Conservation (phyloP, 2,797 vertebrate species). For the Oophaga sylvatica region DNA sequence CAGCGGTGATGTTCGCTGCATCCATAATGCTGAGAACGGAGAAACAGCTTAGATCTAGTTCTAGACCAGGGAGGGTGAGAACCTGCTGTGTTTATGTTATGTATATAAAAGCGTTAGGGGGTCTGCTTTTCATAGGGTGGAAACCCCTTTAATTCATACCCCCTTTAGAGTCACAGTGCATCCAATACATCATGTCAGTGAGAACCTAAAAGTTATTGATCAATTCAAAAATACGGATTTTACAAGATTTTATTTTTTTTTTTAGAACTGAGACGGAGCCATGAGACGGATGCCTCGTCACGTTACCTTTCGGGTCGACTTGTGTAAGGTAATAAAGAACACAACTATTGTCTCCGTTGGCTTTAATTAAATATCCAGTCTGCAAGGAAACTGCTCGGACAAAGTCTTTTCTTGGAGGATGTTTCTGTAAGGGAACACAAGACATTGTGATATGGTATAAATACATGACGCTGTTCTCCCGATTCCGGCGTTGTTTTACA, state of each 20-base stretch:
- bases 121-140: too few relatives aligned
- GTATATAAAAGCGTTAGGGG: too few relatives aligned
- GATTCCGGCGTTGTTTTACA: too few relatives aligned
- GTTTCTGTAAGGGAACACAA: conserved; percentile 73
- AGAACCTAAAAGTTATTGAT: neutral
- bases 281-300: neutral
- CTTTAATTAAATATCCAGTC: conserved; percentile 88
- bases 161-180: too few relatives aligned
- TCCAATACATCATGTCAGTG: too few relatives aligned
- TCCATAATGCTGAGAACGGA: too few relatives aligned
- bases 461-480: too few relatives aligned
- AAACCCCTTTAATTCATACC: too few relatives aligned
- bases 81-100: too few relatives aligned
- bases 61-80: too few relatives aligned
- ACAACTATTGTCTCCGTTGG: conserved; percentile 75
- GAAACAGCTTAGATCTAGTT: too few relatives aligned
- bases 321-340: conserved; percentile 88
- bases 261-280: neutral
- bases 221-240: neutral
- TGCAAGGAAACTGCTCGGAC: conserved; percentile 87
- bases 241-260: neutral
- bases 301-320: conserved; percentile 85
- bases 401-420: conserved; percentile 86
- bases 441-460: neutral
- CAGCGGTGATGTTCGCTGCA: too few relatives aligned